Conservation (phyloP, 2,888 invertebrate genomes). For the Entomobrya multifasciata region DNA sequence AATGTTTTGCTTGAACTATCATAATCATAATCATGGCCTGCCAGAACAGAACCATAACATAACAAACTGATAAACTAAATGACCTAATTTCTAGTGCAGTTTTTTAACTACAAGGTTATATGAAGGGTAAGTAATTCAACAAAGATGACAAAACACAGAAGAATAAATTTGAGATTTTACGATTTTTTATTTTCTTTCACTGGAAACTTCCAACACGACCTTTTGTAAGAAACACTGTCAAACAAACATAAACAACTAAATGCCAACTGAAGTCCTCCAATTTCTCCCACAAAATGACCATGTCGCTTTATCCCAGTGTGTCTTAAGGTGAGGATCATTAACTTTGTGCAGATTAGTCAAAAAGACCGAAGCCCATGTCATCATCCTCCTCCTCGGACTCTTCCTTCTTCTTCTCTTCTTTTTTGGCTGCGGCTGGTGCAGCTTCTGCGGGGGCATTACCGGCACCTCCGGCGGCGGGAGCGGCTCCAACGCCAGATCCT, state of each 20-base stretch:
- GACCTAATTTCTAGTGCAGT: too few species aligned
- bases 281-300: not conserved
- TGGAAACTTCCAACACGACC: not conserved
- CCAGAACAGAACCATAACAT: too few species aligned
- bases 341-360: conserved; percentile 84
- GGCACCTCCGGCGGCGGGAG: conserved; percentile 85
- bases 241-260: conserved; percentile 53
- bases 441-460: conserved; percentile 81
- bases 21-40: too few species aligned
- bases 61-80: too few species aligned
- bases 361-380: conserved; percentile 96
- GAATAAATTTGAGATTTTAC: not conserved
- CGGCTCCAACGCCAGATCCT: conserved; percentile 94
- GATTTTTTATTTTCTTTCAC: conserved; percentile 39
- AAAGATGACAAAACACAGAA: too few species aligned
- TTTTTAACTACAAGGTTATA: too few species aligned
- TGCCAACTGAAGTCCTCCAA: not conserved
- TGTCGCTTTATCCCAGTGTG: not conserved
- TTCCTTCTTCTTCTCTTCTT: conserved; percentile 90
- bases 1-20: too few species aligned
- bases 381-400: conserved; percentile 91
- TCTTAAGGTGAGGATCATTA: not conserved
- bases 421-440: conserved; percentile 83
- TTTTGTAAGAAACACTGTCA: not conserved
- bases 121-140: too few species aligned